These are phyloP conservation scores for Vireo griseus DNA, from an alignment of 2,797 vertebrate species.

Conservation along the genomic window DNA sequence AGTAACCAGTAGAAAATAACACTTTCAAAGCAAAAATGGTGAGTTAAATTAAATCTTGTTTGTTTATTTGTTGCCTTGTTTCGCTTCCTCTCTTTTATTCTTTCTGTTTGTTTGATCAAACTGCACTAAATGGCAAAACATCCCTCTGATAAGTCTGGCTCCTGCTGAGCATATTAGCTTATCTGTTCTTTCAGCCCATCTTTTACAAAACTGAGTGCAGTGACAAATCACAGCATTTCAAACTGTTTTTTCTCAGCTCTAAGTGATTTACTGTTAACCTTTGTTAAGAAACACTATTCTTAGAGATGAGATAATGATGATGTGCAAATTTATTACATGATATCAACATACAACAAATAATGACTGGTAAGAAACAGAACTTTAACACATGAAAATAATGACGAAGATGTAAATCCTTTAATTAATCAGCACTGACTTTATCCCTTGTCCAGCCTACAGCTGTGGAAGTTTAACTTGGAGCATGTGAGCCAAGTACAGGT, in stretches of 20 bases:
- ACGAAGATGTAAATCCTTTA: background rate
- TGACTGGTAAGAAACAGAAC: background rate
- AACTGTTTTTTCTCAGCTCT: background rate
- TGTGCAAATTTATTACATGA: background rate
- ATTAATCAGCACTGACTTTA: background rate
- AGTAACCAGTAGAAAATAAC: background rate
- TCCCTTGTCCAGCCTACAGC: background rate
- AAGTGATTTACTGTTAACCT: background rate
- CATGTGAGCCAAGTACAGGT: fast-evolving
- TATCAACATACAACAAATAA: background rate
- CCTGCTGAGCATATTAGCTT: background rate
- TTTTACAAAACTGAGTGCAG: background rate
- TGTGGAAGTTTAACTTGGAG: background rate
- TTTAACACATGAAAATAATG: background rate
- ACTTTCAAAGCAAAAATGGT: background rate
- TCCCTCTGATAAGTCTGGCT: background rate
- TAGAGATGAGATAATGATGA: background rate
- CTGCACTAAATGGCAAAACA: background rate
- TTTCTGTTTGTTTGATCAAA: background rate
- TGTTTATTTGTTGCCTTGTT: background rate
- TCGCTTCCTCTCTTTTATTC: background rate
- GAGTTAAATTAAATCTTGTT: background rate
- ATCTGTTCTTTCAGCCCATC: background rate
- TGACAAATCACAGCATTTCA: background rate
- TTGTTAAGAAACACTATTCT: background rate